phyloP scores from a whole-genome alignment of 2,113 vertebrate genomes.

The Aegithalos caudatus region DNA sequence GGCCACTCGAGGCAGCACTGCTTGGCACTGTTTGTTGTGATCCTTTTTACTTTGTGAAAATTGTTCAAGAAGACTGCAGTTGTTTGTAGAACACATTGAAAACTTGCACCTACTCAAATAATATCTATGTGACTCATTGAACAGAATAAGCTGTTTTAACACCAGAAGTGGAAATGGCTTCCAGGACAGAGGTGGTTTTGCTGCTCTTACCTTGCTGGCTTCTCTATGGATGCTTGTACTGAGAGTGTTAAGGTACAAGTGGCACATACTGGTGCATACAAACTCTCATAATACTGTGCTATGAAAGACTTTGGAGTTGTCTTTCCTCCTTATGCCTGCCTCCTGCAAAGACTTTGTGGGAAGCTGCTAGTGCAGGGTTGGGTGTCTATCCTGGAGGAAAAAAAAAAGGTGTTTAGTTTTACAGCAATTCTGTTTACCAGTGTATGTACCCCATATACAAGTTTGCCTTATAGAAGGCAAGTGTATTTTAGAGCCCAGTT shows the following conservation, averaged over 20 bases:
- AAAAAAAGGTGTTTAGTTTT: background rate
- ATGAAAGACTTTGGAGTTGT: background rate
- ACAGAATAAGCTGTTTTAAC: background rate
- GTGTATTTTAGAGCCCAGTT: background rate
- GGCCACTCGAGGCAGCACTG: background rate
- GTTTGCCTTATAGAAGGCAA: background rate
- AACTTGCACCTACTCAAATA: background rate
- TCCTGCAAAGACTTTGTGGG: background rate
- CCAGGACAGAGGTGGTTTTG: background rate
- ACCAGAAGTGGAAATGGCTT: background rate
- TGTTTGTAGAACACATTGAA: background rate
- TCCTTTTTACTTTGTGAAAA: background rate
- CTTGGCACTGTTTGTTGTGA: background rate
- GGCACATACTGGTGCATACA: accelerated
- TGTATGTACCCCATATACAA: background rate
- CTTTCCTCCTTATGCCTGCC: background rate
- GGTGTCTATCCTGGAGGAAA: background rate
- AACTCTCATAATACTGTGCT: background rate
- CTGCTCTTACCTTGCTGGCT: background rate
- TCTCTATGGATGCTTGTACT: background rate
- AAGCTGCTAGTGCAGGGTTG: background rate
- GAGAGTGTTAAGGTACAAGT: background rate
- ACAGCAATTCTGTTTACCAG: background rate
- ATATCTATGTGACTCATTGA: background rate
- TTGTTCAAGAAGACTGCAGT: background rate